Evolutionary conservation across 37 sponge, comb jelly and placozoan genomes (phyloP), one percentile per base, ranked within the genome.

Genomic region (Ianthella basta): DNA sequence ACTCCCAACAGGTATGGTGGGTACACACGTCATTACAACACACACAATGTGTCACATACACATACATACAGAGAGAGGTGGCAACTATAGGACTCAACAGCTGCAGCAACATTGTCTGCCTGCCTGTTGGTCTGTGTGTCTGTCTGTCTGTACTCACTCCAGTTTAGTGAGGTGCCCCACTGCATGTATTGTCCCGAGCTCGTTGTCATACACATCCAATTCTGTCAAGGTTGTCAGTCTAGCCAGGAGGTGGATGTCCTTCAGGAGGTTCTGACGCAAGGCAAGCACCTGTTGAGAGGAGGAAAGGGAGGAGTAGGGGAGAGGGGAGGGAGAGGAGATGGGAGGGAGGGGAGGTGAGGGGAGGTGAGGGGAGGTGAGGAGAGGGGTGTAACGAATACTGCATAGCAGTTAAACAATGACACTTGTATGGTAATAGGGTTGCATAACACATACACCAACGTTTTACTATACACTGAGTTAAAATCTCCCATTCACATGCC

Each of bases 131-230:
- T 27, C 3, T 8, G 50, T 44, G 50, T 44, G 8, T 27, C 3
- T 8, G 50, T 44, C 6, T 44, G 8, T 44, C 50, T 44, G 34
- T 55, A 67, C 81, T 32, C 37, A 94, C 95, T 82, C 64, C 0
- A 94, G 89, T 0, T 59, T 29, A 18, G 74, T 84, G 15, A 94
- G 75, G 25, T 41, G 44, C 13, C 73, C 87, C 55, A 91, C 39
- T 15, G 44, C 86, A 39, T 80, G 86, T 15, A 91, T 86, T 13
- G 30, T 81, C 44, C 57, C 59, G 23, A 94, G 18, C 57, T 91
- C 91, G 64, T 94, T 94, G 84, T 94, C 92, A 79, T 94, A 94
- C 60, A 94, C 82, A 59, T 94, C 95, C 29, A 94, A 81, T 29
- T 94, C 92, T 15, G 5, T 80, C 79, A 94, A 56, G 0, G 91